These are phyloP conservation scores for Drosophila navojoa DNA, from an alignment of 1,140 invertebrate species.

Conservation along the genomic window DNA sequence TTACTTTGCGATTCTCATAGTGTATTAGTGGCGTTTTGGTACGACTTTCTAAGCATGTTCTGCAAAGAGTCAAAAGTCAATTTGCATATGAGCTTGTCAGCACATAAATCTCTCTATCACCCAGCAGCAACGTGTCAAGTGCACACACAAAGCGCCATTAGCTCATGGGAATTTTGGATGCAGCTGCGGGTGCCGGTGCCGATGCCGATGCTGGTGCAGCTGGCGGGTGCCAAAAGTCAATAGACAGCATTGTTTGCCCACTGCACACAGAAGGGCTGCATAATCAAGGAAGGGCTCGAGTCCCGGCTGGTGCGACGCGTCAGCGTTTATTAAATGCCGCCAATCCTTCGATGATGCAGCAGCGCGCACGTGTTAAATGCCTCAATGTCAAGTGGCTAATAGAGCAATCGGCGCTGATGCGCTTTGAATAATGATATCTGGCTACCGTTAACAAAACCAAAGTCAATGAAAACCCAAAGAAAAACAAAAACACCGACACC, in stretches of 20 bases:
- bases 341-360: conserved; percentile 62
- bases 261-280: conserved; percentile 16
- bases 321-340: conserved; percentile 60
- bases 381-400: conserved; percentile 37
- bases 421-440: conserved; percentile 62
- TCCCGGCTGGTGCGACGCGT: conserved; percentile 13
- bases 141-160: conserved; percentile 24
- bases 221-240: conserved; percentile 45
- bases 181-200: background rate
- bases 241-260: conserved; percentile 38
- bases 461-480: conserved; percentile 13
- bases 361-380: conserved; percentile 49
- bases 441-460: conserved; percentile 20
- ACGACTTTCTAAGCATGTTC: too few relatives aligned
- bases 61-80: background rate
- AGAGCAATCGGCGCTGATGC: conserved; percentile 26
- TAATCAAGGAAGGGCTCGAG: conserved; percentile 40
- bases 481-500: conserved; percentile 9
- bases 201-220: background rate
- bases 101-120: conserved; percentile 1
- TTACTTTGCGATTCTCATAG: too few relatives aligned
- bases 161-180: conserved; percentile 25
- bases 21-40: too few relatives aligned
- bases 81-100: conserved; percentile 1
- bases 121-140: conserved; percentile 11